A percentile compares a stretch with the other conserved stretches of the same genome.
Evolutionary conservation across 2,113 vertebrate species (phyloP).

Genomic region (Eclectus roratus): DNA sequence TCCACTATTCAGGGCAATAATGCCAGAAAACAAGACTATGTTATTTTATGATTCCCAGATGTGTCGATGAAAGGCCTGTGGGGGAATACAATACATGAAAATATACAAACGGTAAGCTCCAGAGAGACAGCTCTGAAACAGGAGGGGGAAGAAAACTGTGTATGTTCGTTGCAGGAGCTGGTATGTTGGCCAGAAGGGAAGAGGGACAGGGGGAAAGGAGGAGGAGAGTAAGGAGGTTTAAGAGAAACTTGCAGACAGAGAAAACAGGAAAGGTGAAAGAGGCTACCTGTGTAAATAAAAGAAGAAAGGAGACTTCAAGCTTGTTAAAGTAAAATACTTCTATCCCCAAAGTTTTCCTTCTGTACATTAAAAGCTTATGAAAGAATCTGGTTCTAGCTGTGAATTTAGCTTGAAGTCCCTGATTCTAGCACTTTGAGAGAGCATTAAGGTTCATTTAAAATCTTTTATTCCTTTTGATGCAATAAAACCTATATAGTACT

Average conservation of each 20-base stretch:
- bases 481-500: constrained; percentile 52
- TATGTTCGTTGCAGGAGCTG: neutral
- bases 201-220: neutral
- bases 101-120: neutral
- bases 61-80: neutral
- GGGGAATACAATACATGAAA: neutral
- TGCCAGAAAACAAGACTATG: neutral
- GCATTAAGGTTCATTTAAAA: constrained; percentile 45
- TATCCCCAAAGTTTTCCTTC: neutral
- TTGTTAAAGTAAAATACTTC: neutral
- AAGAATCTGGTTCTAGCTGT: neutral
- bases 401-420: constrained; percentile 7
- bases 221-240: neutral
- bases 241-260: neutral
- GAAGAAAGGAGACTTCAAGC: neutral
- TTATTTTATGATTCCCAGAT: constrained; percentile 1
- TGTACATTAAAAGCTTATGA: neutral
- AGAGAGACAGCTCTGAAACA: neutral
- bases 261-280: neutral
- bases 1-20: neutral
- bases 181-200: neutral
- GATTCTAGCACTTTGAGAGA: neutral
- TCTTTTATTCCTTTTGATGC: constrained; percentile 55
- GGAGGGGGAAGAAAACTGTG: neutral
- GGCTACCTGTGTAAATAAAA: neutral